Evolutionary conservation across 2,888 invertebrate genomes (phyloP).

Genomic region (Limenitis arthemis): DNA sequence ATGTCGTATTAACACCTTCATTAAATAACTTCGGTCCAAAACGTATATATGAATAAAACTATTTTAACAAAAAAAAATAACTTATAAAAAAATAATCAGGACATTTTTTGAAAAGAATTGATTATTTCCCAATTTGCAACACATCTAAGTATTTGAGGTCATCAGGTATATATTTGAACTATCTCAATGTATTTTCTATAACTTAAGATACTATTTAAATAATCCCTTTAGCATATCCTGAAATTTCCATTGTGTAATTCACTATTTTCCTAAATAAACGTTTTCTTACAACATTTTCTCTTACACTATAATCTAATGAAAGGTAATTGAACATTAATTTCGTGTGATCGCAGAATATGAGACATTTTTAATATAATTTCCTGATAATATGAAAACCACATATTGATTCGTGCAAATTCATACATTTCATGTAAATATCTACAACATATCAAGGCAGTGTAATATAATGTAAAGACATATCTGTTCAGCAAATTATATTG

Average conservation of each 20-base stretch:
- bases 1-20: no score
- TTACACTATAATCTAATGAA: slow-evolving; percentile 3
- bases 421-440: background rate
- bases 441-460: background rate
- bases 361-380: slow-evolving; percentile 10
- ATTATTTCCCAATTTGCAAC: slow-evolving; percentile 7
- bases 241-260: slow-evolving; percentile 4
- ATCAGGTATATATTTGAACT: slow-evolving; percentile 29
- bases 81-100: background rate
- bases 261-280: slow-evolving; percentile 4
- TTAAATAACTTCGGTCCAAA: no score
- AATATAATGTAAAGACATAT: background rate
- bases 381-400: background rate
- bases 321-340: slow-evolving; percentile 2
- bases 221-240: slow-evolving; percentile 29
- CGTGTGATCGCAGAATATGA: slow-evolving; percentile 11
- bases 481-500: slow-evolving; percentile 10
- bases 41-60: no score
- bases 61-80: background rate
- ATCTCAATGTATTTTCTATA: slow-evolving; percentile 4
- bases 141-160: slow-evolving; percentile 30
- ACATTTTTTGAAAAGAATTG: background rate
- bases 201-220: slow-evolving; percentile 46
- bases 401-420: background rate
- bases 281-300: slow-evolving; percentile 3